Percentiles rank a stretch among this genome's conserved stretches.
Conservation (phyloP, 2,888 invertebrate species). For the Palloptera scutellata region DNA sequence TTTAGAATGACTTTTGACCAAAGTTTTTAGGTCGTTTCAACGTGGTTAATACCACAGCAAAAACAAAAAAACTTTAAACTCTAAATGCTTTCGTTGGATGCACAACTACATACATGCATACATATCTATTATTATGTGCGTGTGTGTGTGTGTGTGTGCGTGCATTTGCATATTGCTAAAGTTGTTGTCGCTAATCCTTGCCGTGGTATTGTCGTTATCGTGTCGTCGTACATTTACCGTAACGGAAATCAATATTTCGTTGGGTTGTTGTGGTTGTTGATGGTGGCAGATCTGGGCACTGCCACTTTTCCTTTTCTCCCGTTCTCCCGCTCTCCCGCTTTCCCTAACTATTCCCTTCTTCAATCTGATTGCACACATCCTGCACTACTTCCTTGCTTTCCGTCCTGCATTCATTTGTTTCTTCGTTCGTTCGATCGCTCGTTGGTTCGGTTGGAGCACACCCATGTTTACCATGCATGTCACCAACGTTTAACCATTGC, state of each 20-base stretch:
- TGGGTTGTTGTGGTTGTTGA: conserved; percentile 30
- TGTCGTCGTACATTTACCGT: conserved; percentile 19
- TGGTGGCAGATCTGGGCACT: neutral
- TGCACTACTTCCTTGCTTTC: neutral
- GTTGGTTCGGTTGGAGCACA: too few species aligned
- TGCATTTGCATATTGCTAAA: conserved; percentile 45
- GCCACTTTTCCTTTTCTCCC: neutral
- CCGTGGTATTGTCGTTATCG: conserved; percentile 15
- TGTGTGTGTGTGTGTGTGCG: conserved; percentile 3
- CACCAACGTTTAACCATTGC: neutral
- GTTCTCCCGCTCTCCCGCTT: neutral
- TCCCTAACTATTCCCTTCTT: neutral
- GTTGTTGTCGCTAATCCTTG: conserved; percentile 29
- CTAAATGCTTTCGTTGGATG: neutral
- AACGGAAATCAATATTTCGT: conserved; percentile 30
- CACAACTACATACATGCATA: neutral
- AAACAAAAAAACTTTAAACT: neutral
- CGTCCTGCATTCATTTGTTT: neutral
- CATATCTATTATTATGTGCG: neutral
- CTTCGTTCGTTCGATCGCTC: too few species aligned
- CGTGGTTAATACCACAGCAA: conserved; percentile 6
- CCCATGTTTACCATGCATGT: neutral
- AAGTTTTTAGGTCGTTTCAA: conserved; percentile 36
- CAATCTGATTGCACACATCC: neutral
- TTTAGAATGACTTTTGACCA: conserved; percentile 33